A percentile compares a stretch with the other conserved stretches of the same genome.
Conservation (phyloP, 2,888 invertebrate genomes). For the Geophilus truncorum region DNA sequence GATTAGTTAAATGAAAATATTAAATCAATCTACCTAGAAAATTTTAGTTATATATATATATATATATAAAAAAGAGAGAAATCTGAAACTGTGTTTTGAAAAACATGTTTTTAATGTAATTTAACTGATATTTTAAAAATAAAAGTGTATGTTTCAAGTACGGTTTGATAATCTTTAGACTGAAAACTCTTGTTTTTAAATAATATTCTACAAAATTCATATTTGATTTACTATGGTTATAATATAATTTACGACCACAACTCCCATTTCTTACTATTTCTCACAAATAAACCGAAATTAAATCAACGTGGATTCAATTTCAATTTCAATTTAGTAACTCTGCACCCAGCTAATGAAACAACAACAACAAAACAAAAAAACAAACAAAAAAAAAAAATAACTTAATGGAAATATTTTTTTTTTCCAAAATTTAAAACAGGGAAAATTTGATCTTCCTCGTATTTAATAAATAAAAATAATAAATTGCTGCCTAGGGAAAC, state of each 20-base stretch:
- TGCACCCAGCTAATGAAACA: not conserved
- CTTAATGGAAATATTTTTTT: too few species aligned
- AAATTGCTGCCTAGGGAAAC: not conserved
- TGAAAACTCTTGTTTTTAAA: too few species aligned
- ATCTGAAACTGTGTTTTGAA: not conserved
- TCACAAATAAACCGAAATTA: not conserved
- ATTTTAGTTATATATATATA: too few species aligned
- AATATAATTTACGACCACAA: too few species aligned
- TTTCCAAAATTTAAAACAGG: not conserved
- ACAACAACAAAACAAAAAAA: not conserved
- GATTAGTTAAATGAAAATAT: not conserved
- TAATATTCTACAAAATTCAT: too few species aligned
- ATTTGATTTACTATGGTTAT: too few species aligned
- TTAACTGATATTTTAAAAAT: not conserved
- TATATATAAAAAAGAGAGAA: not conserved
- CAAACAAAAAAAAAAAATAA: not conserved
- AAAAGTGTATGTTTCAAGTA: not conserved
- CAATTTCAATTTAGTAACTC: not conserved
- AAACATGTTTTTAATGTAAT: constrained; percentile 2
- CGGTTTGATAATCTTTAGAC: not conserved
- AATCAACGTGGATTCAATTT: not conserved
- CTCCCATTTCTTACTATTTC: not conserved
- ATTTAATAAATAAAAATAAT: not conserved
- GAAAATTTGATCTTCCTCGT: not conserved
- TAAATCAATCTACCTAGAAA: too few species aligned